Evolutionary conservation across 2,797 vertebrate genomes (phyloP), one percentile per base, ranked within the genome.

Genomic region (Rhynchonycteris naso): DNA sequence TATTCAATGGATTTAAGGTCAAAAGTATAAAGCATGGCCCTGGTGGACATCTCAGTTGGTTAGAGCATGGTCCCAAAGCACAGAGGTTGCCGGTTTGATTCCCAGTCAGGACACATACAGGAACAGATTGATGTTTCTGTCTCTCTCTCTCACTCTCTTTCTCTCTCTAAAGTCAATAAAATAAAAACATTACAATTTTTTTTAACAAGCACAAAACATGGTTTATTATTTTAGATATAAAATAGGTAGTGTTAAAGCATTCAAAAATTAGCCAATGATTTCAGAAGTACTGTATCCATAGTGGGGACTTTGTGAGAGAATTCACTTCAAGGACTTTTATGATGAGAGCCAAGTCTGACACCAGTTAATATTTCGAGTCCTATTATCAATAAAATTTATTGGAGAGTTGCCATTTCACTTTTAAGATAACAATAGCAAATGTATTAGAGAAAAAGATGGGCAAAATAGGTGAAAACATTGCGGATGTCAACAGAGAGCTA

Each of bases 381-480:
- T 54, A 21, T 9, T 88, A 52, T 71, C 35, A 52, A 68, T 19
- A 71, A 80, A 52, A 47, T 71, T 93, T 88, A 58, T 52, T 80
- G 19, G 11, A 80, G 38, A 87, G 56, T 75, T 54, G 15, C 50
- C 72, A 59, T 80, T 95, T 78, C 30, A 84, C 33, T 58, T 95
- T 96, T 47, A 72, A 96, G 83, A 83, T 78, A 79, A 75, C 83
- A 68, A 56, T 83, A 47, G 72, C 13, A 30, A 76, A 75, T 1
- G 30, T 52, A 87, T 35, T 82, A 59, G 7, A 66, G 52, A 30
- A 86, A 84, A 93, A 88, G 8, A 74, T 52, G 21, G 33, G 5
- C 15, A 35, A 79, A 92, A 65, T 30, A 79, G 66, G 66, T 92
- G 88, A 82, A 83, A 81, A 90, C 14, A 28, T 22, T 72, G 33